Evolutionary conservation across 1,140 invertebrate species (phyloP).

Genomic region (fruit fly (Drosophila melanogaster)): Release_6_plus_ISO1_MT NC_004354.4:17084501-17085000

Average conservation of each 20-base stretch:
- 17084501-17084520: slow-evolving; percentile 71
- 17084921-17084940: no score
- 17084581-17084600: neutral
- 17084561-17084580: neutral
- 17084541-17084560: slow-evolving; percentile 1
- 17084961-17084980: no score
- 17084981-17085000: slow-evolving; percentile 19
- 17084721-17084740: neutral
- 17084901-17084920: no score
- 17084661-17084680: slow-evolving; percentile 18
- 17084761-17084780: slow-evolving; percentile 18
- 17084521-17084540: slow-evolving; percentile 77
- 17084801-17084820: no score
- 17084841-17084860: slow-evolving; percentile 1
- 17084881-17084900: no score
- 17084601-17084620: slow-evolving; percentile 42
- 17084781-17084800: neutral
- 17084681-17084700: slow-evolving; percentile 23
- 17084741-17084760: neutral
- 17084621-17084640: slow-evolving; percentile 6
- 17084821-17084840: neutral
- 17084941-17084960: no score
- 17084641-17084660: slow-evolving; percentile 17
- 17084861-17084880: neutral
- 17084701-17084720: slow-evolving; percentile 39